phyloP scores from a whole-genome alignment of 2,113 vertebrate species.

The Engystomops pustulosus region DNA sequence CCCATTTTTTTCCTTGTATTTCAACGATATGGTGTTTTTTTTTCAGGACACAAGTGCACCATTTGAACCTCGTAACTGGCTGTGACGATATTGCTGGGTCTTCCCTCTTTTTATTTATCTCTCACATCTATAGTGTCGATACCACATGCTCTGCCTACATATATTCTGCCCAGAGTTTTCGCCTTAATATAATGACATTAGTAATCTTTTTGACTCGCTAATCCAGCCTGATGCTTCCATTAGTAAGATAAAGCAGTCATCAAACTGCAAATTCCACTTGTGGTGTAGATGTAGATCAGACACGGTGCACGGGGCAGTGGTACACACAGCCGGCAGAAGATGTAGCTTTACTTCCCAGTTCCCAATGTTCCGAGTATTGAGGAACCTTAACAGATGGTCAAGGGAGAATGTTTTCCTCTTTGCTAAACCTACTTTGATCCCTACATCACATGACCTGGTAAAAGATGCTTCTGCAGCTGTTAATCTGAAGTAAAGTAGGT shows the following conservation, averaged over 20 bases:
- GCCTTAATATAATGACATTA: slow-evolving; percentile 30
- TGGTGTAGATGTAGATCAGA: neutral
- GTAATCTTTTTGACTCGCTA: slow-evolving; percentile 43
- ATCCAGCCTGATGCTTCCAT: slow-evolving; percentile 45
- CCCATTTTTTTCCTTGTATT: too few relatives aligned
- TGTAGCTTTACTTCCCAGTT: neutral
- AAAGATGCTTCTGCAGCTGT: neutral
- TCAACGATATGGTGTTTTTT: too few relatives aligned
- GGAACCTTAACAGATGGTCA: slow-evolving; percentile 34
- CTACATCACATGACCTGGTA: neutral
- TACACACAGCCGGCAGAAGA: neutral
- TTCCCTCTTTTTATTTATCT: too few relatives aligned
- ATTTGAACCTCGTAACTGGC: too few relatives aligned
- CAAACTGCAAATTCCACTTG: slow-evolving; percentile 2
- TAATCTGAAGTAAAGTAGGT: slow-evolving; percentile 29
- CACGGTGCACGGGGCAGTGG: neutral
- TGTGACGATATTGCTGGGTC: too few relatives aligned
- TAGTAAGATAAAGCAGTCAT: slow-evolving; percentile 25
- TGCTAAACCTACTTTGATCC: slow-evolving; percentile 41
- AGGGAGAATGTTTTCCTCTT: slow-evolving; percentile 24
- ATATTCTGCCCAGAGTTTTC: slow-evolving; percentile 4
- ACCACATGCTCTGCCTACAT: neutral
- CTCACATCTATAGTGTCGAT: too few relatives aligned
- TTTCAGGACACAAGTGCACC: too few relatives aligned
- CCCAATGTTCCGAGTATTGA: slow-evolving; percentile 3